Evolutionary conservation across 2,888 invertebrate species (phyloP).

Genomic region (Argynnis bischoffii): DNA sequence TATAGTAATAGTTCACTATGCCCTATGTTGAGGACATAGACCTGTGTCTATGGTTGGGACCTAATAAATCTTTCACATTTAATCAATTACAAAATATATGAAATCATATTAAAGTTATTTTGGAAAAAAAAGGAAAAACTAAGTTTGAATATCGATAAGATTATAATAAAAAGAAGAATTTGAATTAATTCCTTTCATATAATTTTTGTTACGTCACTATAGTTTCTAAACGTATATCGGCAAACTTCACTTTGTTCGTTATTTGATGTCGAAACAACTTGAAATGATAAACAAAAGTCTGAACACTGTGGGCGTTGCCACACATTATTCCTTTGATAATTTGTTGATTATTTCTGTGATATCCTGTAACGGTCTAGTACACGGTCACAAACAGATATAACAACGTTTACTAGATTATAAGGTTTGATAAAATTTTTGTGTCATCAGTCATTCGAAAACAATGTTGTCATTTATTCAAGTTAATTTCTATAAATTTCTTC

Average conservation of each 20-base stretch:
- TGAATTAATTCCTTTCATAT: no score
- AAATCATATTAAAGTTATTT: no score
- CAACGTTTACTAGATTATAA: conserved; percentile 62
- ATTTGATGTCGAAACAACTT: conserved; percentile 40
- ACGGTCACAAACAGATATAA: no score
- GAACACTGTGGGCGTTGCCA: conserved; percentile 70
- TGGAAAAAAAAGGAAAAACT: no score
- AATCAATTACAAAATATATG: no score
- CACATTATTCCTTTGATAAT: conserved; percentile 60
- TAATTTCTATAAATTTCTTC: conserved; percentile 12
- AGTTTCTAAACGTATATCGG: conserved; percentile 31
- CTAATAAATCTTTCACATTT: no score
- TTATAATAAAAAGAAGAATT: no score
- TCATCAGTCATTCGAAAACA: conserved; percentile 19
- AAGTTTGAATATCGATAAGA: no score
- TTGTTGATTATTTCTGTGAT: conserved; percentile 56
- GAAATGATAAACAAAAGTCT: conserved; percentile 61
- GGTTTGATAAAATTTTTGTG: conserved; percentile 17
- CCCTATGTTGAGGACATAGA: no score
- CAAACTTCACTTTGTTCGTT: conserved; percentile 26
- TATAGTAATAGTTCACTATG: no score
- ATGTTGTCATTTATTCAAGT: conserved; percentile 22
- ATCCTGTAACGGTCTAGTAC: no score
- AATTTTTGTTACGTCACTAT: neutral
- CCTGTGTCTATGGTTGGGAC: no score